Conservation (phyloP, 2,797 vertebrate species). For the Rallus crepitans region DNA sequence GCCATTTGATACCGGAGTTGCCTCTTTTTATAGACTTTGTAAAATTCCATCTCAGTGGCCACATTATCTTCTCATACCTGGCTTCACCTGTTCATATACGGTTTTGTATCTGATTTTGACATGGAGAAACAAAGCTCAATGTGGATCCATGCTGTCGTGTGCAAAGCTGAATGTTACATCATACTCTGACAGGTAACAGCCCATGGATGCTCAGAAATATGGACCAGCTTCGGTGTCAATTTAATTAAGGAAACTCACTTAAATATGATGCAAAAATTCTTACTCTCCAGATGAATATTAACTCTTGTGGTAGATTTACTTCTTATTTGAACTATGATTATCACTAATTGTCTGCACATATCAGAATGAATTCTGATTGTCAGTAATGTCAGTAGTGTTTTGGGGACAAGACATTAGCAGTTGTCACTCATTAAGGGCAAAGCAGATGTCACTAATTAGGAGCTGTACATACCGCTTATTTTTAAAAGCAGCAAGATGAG, state of each 20-base stretch:
- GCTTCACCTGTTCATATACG: neutral
- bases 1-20: neutral
- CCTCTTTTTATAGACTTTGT: neutral
- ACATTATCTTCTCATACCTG: neutral
- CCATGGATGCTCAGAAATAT: neutral
- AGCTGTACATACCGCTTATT: neutral
- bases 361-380: constrained; percentile 20
- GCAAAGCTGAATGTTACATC: neutral
- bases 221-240: neutral
- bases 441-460: constrained; percentile 21
- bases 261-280: neutral
- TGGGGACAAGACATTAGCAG: neutral
- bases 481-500: neutral
- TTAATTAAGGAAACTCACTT: constrained; percentile 49
- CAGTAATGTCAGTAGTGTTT: neutral
- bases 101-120: neutral
- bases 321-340: constrained; percentile 31
- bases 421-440: constrained; percentile 23
- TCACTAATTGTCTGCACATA: constrained; percentile 22
- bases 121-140: neutral
- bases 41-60: neutral
- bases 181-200: neutral
- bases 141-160: neutral
- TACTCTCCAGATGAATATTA: constrained; percentile 18
- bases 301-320: neutral